phyloP scores from a whole-genome alignment of 1,140 invertebrate species.

The Condylostylus longicornis region DNA sequence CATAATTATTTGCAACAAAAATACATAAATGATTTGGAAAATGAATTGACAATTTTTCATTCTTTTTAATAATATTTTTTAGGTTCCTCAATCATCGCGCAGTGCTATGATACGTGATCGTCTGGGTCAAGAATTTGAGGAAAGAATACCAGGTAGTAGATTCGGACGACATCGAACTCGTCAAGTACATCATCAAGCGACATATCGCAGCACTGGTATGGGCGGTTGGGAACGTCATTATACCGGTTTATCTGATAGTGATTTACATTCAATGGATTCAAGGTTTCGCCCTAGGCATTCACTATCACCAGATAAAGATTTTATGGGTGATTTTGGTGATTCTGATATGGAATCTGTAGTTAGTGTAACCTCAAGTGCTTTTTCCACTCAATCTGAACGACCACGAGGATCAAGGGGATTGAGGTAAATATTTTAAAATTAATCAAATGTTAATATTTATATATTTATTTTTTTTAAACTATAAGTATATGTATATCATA shows the following conservation, averaged over 20 bases:
- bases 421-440: constrained; percentile 45
- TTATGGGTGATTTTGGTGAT: constrained; percentile 55
- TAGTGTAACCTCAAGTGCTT: constrained; percentile 75
- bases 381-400: constrained; percentile 80
- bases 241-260: constrained; percentile 66
- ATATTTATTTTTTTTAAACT: too few relatives aligned
- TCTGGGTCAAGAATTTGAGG: constrained; percentile 68
- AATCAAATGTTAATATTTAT: too few relatives aligned
- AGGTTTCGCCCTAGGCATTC: constrained; percentile 37
- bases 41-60: too few relatives aligned
- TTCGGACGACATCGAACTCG: constrained; percentile 53
- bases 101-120: constrained; percentile 48
- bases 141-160: constrained; percentile 44
- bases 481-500: too few relatives aligned
- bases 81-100: constrained; percentile 29
- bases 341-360: constrained; percentile 80
- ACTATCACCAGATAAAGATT: constrained; percentile 53
- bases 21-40: too few relatives aligned
- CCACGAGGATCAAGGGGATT: constrained; percentile 54
- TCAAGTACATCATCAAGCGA: constrained; percentile 39
- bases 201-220: constrained; percentile 51
- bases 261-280: constrained; percentile 44
- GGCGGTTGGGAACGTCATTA: constrained; percentile 62
- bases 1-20: too few relatives aligned
- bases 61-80: background rate